A percentile compares a stretch with the other conserved stretches of the same genome.
These are phyloP conservation scores for Cathartes aura DNA, from an alignment of 2,113 vertebrate species.

Conservation along the genomic window DNA sequence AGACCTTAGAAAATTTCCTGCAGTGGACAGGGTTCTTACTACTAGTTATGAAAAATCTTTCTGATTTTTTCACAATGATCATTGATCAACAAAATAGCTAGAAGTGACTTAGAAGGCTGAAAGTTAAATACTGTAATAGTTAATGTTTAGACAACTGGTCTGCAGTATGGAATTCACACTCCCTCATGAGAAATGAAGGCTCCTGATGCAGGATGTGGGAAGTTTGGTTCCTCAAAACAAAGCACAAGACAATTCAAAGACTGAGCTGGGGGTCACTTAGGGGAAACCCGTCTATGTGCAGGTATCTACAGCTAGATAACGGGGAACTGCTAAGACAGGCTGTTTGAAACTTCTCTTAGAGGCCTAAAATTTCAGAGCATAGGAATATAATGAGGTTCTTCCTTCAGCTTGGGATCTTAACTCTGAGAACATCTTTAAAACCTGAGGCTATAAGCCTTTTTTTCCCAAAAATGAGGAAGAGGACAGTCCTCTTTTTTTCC, in stretches of 20 bases:
- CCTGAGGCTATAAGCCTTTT: not conserved
- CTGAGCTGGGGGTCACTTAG: not conserved
- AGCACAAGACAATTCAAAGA: not conserved
- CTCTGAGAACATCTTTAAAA: not conserved
- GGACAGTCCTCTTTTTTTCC: rapidly evolving
- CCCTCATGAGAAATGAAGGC: not conserved
- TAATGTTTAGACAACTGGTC: not conserved
- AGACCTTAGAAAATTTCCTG: not conserved
- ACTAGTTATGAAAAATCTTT: not conserved
- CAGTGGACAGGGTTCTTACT: rapidly evolving
- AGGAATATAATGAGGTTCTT: not conserved
- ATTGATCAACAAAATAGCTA: not conserved
- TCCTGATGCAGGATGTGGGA: not conserved
- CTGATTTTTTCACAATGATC: not conserved
- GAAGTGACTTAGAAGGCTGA: not conserved
- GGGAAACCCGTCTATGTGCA: not conserved
- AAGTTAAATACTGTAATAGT: not conserved
- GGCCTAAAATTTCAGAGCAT: not conserved
- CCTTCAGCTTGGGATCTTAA: not conserved
- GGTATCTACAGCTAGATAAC: not conserved
- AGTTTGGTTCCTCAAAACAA: not conserved
- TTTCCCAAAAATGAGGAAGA: not conserved
- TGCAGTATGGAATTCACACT: not conserved
- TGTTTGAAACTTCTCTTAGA: not conserved
- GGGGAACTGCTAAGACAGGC: not conserved